A percentile compares a stretch with the other conserved stretches of the same genome.
Conservation (phyloP, 2,888 invertebrate genomes). For the Leucania comma region DNA sequence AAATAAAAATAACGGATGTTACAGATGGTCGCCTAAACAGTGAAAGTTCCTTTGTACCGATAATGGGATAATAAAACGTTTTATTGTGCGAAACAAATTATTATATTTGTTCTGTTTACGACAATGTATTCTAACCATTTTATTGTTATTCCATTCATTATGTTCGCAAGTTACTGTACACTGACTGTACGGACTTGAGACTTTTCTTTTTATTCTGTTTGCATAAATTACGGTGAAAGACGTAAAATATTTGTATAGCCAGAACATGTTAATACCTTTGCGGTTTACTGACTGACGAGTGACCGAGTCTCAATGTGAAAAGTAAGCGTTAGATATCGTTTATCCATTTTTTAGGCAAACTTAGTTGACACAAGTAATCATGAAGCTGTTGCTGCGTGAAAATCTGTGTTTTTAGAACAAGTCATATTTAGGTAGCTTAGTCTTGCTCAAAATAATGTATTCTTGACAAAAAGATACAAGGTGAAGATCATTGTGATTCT, state of each 20-base stretch:
- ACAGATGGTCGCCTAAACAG: conserved; percentile 73
- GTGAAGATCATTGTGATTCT: too few species aligned
- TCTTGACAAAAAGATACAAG: neutral
- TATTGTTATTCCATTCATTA: conserved; percentile 28
- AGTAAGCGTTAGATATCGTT: conserved; percentile 31
- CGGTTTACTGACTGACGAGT: conserved; percentile 48
- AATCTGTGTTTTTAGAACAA: conserved; percentile 23
- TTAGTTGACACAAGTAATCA: conserved; percentile 25
- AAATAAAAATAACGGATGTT: conserved; percentile 73
- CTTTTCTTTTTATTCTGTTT: conserved; percentile 37
- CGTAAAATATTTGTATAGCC: conserved; percentile 35
- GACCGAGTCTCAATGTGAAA: conserved; percentile 20
- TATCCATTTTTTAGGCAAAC: conserved; percentile 23
- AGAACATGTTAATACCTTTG: conserved; percentile 35
- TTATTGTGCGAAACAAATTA: conserved; percentile 66
- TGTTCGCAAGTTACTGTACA: conserved; percentile 17
- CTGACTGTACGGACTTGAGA: conserved; percentile 21
- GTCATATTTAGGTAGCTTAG: neutral
- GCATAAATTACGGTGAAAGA: conserved; percentile 19
- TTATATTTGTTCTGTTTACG: conserved; percentile 58
- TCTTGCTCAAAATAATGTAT: neutral
- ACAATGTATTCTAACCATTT: conserved; percentile 31
- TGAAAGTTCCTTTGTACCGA: conserved; percentile 73
- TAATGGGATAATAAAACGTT: conserved; percentile 69
- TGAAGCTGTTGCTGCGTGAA: conserved; percentile 20